Evolutionary conservation across 1,140 invertebrate genomes (phyloP), one percentile per base, ranked within the genome.

Genomic region (Bombus affinis): DNA sequence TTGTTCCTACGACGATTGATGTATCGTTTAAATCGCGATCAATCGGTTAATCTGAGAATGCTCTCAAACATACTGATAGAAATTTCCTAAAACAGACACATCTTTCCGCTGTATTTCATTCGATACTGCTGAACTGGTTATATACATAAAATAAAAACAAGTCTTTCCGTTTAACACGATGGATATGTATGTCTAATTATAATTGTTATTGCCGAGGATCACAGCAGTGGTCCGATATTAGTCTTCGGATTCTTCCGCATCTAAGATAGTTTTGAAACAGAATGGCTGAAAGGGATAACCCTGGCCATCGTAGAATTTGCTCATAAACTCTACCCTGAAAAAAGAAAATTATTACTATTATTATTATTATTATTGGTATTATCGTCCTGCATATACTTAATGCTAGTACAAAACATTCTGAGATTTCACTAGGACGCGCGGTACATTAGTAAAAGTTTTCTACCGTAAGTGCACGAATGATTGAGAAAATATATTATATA

Each of bases 251-350:
- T 96, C 96, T 88, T 96, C 96, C 22, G 95, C 94, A 82, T 97
- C 97, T 79, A 99, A 95, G 90, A 99, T 98, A 10, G 96, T 96
- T 92, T 98, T 98, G 95, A 99, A 99, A 88, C 97, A 98, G 96
- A 99, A 99, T 74, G 99, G 98, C 90, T 97, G 96, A 96, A 99
- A 99, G 53, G 97, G 94, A 92, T 99, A 97, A 10, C 99, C 99
- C 53, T 96, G 94, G 80, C 99, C 99, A 4, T 96, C 93, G 94
- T 99, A 99, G 95, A 99, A 99, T 95, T 99, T 99, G 95, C 98
- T 99, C 97, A 99, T 98, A 93, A 99, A 99, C 94, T 99, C 98
- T 70, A 99, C 98, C 98, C 98, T 98, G 95, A 94, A 95, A 92
- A 28, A 92, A 86, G 93, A 90, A 76, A 28, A 73, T 25, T 53